Evolutionary conservation across 1,140 invertebrate species (phyloP), one percentile per base, ranked within the genome.

Genomic region (Luehdorfia chinensis): DNA sequence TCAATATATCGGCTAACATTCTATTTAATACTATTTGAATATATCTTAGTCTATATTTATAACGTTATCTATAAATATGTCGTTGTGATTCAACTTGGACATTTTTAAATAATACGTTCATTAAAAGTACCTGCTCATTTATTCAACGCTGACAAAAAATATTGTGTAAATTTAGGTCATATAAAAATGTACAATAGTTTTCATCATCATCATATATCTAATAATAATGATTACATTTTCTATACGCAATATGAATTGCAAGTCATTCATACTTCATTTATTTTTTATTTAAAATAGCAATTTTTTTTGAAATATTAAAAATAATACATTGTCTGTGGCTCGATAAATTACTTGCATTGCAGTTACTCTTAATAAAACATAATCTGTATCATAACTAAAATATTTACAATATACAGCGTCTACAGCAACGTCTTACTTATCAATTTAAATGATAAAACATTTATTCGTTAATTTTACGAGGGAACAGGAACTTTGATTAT

Each of bases 21-120:
- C 6, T 8, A n/a, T n/a, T n/a, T n/a, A n/a, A n/a, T n/a, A n/a
- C n/a, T n/a, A n/a, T n/a, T n/a, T n/a, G n/a, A n/a, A n/a, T n/a
- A n/a, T n/a, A 43, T 9, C 25, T 28, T 30, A 30, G 9, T 13
- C 25, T 30, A 43, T 43, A 43, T 43, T 30, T 43, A 43, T 25
- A 43, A 9, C 0, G 2, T 28, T 43, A 28, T 30, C 28, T 43
- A 27, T 41, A 15, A 43, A 39, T 6, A n/a, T 30, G 39, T 43
- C 39, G 39, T 43, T 43, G 39, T 43, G 18, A 28, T 30, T 27
- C 27, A 28, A 43, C 39, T 43, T 30, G 39, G 39, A 43, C 39
- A 43, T 30, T 30, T 28, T 30, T 28, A 30, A 12, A 43, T 12
- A 28, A 43, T 43, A 8, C 21, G 11, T 39, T 2, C 1, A 25